Conservation (phyloP, 2,113 vertebrate species). For the Struthidea cinerea region DNA sequence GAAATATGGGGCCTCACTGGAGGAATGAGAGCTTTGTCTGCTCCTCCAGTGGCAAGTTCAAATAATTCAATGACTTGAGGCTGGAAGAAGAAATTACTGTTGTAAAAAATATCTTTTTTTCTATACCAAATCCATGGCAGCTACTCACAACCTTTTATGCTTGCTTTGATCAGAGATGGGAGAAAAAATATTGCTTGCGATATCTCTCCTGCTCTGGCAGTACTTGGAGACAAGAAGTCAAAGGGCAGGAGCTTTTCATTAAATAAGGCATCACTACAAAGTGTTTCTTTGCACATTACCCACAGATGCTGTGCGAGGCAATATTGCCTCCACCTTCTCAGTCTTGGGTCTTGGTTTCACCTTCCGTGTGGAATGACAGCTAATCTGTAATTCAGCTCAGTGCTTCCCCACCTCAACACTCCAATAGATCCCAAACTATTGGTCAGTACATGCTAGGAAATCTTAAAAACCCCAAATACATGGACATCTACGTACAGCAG, state of each 20-base stretch:
- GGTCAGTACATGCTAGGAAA: background rate
- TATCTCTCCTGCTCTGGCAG: background rate
- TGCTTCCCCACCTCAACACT: background rate
- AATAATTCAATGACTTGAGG: background rate
- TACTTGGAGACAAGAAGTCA: background rate
- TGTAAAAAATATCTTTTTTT: background rate
- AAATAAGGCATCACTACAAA: background rate
- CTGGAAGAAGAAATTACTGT: background rate
- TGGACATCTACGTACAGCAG: background rate
- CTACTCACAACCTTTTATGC: background rate
- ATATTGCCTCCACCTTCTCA: background rate
- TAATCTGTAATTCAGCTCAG: background rate
- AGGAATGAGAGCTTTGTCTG: background rate
- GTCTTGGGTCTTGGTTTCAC: background rate
- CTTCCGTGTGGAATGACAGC: background rate
- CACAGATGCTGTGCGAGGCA: background rate
- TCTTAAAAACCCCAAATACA: rapidly evolving
- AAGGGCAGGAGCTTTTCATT: constrained; percentile 6
- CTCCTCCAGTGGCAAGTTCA: background rate
- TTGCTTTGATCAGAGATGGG: background rate
- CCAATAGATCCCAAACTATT: background rate
- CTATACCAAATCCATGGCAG: background rate
- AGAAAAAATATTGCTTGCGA: background rate
- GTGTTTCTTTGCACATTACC: background rate
- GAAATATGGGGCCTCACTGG: background rate